Conservation (phyloP, 2,113 vertebrate genomes). For the Theropithecus gelada region DNA sequence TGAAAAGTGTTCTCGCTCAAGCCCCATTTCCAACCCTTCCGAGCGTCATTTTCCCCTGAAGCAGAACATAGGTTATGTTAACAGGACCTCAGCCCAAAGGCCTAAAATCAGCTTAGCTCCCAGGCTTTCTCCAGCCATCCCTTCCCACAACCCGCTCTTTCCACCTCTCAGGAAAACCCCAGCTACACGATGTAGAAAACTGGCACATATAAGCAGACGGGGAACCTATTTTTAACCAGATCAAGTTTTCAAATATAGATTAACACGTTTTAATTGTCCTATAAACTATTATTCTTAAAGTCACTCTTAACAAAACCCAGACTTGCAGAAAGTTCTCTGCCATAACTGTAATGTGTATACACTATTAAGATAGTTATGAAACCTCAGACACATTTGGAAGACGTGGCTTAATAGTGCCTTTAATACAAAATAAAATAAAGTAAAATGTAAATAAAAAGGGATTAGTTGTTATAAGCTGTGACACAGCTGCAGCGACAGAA, state of each 20-base stretch:
- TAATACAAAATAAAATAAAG: conserved; percentile 76
- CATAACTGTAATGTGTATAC: conserved; percentile 74
- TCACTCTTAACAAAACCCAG: conserved; percentile 74
- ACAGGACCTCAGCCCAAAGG: neutral
- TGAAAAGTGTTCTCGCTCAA: conserved; percentile 47
- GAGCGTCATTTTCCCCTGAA: neutral
- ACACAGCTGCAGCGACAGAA: conserved; percentile 82
- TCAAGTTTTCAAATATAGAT: conserved; percentile 67
- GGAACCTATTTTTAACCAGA: conserved; percentile 59
- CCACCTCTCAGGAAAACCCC: neutral
- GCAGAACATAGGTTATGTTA: neutral
- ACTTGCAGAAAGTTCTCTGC: conserved; percentile 60
- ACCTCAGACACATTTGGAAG: conserved; percentile 78
- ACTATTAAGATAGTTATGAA: conserved; percentile 78
- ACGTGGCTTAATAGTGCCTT: conserved; percentile 73
- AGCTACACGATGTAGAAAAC: neutral
- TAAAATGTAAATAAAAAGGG: conserved; percentile 76
- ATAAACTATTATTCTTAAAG: conserved; percentile 69
- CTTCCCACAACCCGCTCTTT: neutral
- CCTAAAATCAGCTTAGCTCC: neutral
- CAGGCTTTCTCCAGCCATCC: neutral
- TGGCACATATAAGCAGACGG: neutral
- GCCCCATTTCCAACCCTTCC: conserved; percentile 10
- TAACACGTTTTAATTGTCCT: conserved; percentile 77
- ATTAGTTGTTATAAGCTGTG: conserved; percentile 80